These are phyloP conservation scores for Aptenodytes patagonicus DNA, from an alignment of 2,113 vertebrate species.

Conservation along the genomic window DNA sequence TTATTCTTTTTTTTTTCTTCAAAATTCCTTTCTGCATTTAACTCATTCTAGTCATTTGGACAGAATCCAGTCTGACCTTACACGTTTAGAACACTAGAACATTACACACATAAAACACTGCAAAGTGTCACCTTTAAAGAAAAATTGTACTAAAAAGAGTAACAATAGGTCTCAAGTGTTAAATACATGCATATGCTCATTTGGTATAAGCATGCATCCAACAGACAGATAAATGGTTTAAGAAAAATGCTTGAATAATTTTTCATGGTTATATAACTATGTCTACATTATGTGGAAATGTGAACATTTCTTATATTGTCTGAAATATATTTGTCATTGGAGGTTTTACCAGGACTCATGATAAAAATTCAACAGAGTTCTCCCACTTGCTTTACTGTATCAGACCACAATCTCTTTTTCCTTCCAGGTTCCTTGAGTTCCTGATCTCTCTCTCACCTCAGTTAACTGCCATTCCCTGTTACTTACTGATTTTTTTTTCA, in stretches of 20 bases:
- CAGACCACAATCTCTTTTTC: not conserved
- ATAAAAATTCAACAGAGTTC: not conserved
- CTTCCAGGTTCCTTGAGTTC: not conserved
- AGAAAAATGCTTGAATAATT: not conserved
- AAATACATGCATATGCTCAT: not conserved
- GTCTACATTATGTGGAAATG: slow-evolving; percentile 17
- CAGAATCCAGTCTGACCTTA: not conserved
- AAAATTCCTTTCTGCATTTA: not conserved
- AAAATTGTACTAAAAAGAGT: not conserved
- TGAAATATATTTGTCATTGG: slow-evolving; percentile 33
- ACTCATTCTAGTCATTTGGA: not conserved
- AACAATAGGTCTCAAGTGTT: not conserved
- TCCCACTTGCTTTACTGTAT: not conserved
- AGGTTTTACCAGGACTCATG: slow-evolving; percentile 1
- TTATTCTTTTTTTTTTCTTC: not conserved
- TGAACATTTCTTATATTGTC: slow-evolving; percentile 21
- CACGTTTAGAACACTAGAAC: not conserved
- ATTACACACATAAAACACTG: not conserved
- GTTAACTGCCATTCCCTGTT: not conserved
- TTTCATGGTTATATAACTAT: not conserved
- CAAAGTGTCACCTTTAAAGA: not conserved
- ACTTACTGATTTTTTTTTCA: not conserved
- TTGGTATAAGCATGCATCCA: not conserved
- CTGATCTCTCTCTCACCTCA: not conserved
- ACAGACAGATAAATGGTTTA: not conserved